Conservation (phyloP, 2,888 invertebrate genomes). For the Cactoblastis cactorum region DNA sequence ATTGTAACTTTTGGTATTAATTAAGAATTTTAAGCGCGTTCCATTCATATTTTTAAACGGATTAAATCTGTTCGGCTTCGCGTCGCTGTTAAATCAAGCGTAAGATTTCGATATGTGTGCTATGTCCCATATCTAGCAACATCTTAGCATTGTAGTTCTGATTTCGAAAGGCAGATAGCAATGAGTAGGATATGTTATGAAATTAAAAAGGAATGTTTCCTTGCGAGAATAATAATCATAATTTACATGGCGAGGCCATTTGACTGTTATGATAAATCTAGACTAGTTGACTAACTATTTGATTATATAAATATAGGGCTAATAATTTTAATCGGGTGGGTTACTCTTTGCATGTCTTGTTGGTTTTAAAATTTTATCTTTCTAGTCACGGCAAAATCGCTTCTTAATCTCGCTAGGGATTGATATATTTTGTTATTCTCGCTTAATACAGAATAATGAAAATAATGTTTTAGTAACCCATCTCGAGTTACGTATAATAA, state of each 20-base stretch:
- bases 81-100: too few species aligned
- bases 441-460: neutral
- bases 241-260: slow-evolving; percentile 29
- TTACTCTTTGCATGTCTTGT: neutral
- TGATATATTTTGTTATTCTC: neutral
- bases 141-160: neutral
- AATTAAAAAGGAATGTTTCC: slow-evolving; percentile 21
- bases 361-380: slow-evolving; percentile 2
- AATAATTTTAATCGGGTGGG: neutral
- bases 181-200: slow-evolving; percentile 15
- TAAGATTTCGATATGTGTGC: too few species aligned
- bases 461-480: neutral
- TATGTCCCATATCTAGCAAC: too few species aligned
- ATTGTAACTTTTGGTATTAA: too few species aligned
- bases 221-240: neutral
- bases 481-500: neutral
- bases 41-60: too few species aligned
- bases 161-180: neutral
- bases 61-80: too few species aligned
- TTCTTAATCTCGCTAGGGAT: neutral
- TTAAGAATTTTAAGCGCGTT: too few species aligned
- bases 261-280: slow-evolving; percentile 43
- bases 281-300: slow-evolving; percentile 42
- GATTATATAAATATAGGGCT: slow-evolving; percentile 11
- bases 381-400: neutral